Conservation (phyloP, 2,888 invertebrate species). For the Podotricha telesiphe region DNA sequence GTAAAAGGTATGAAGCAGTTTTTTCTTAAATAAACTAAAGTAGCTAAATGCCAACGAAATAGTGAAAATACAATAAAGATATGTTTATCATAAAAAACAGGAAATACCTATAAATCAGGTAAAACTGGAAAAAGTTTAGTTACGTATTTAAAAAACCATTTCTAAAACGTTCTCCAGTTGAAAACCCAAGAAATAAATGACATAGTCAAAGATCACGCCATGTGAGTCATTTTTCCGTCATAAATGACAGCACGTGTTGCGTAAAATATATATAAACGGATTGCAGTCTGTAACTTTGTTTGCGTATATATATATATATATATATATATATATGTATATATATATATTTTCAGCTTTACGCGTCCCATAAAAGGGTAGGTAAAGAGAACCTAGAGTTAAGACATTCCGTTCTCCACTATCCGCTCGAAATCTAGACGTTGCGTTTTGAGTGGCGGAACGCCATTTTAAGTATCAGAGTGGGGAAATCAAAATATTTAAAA, state of each 20-base stretch:
- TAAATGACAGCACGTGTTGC: neutral
- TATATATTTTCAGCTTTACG: neutral
- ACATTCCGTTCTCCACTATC: neutral
- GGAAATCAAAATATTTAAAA: too few relatives aligned
- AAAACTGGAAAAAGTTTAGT: neutral
- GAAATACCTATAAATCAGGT: neutral
- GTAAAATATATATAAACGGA: neutral
- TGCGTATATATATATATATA: neutral
- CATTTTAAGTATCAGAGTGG: too few relatives aligned
- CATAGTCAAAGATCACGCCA: conserved; percentile 4
- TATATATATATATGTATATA: too few relatives aligned
- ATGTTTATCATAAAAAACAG: neutral
- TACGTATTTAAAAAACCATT: neutral
- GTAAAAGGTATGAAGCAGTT: too few relatives aligned
- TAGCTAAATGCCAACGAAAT: neutral
- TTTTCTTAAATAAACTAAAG: neutral
- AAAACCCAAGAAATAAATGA: conserved; percentile 12
- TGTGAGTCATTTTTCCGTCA: neutral
- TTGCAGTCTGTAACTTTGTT: too few relatives aligned
- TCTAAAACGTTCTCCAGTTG: neutral
- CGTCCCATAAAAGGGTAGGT: neutral
- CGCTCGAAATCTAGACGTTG: neutral
- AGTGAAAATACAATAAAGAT: neutral
- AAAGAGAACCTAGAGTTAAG: too few relatives aligned
- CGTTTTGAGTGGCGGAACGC: neutral